These are phyloP conservation scores for Caenorhabditis zanzibari DNA, from an alignment of 2,888 invertebrate species.

Conservation along the genomic window DNA sequence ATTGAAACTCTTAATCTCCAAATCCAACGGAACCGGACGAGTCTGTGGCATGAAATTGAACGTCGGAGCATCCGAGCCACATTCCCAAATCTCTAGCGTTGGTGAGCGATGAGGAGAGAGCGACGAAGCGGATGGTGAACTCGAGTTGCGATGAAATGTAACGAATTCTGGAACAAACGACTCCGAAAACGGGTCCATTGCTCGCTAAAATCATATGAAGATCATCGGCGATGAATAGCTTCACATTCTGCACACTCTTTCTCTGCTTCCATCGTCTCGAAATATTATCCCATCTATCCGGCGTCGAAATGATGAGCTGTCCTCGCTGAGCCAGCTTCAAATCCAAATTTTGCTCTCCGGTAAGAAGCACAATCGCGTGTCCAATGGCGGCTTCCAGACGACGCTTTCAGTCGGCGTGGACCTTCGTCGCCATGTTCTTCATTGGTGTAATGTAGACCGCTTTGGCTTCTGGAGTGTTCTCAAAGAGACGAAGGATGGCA, in stretches of 20 bases:
- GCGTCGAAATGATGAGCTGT: conserved; percentile 95
- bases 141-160: conserved; percentile 95
- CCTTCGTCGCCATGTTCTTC: conserved; percentile 90
- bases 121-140: conserved; percentile 87
- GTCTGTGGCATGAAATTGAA: conserved; percentile 99
- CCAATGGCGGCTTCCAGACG: conserved; percentile 88
- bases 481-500: conserved; percentile 92
- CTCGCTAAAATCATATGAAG: conserved; percentile 88
- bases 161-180: conserved; percentile 92
- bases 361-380: conserved; percentile 91
- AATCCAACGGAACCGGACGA: conserved; percentile 93
- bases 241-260: conserved; percentile 97
- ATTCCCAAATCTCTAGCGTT: conserved; percentile 88
- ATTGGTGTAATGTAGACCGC: conserved; percentile 96
- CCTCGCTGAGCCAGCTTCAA: conserved; percentile 89
- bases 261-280: conserved; percentile 99
- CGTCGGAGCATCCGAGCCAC: conserved; percentile 89
- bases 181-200: conserved; percentile 91
- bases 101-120: conserved; percentile 93
- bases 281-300: conserved; percentile 92
- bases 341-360: conserved; percentile 98
- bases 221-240: conserved; percentile 97
- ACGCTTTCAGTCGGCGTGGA: conserved; percentile 92
- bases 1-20: conserved; percentile 97
- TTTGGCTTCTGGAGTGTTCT: conserved; percentile 87